These are phyloP conservation scores for Idaea straminata DNA, from an alignment of 2,888 invertebrate species.

Conservation along the genomic window DNA sequence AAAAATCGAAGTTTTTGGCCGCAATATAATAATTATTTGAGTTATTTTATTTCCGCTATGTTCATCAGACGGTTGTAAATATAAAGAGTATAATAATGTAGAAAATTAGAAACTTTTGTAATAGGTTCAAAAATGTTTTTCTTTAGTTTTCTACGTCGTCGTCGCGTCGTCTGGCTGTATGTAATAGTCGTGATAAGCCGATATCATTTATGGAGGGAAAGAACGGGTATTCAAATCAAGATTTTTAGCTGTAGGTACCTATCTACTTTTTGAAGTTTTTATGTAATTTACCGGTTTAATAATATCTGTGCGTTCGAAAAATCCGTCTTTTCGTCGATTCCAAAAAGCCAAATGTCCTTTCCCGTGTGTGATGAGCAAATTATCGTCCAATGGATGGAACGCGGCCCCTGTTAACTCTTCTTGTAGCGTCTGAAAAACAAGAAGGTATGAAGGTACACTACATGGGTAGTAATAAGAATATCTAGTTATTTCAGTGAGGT, in stretches of 20 bases:
- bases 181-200: no score
- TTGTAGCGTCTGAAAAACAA: constrained; percentile 85
- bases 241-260: no score
- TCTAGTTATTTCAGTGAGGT: no score
- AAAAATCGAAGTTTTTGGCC: constrained; percentile 5
- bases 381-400: constrained; percentile 95
- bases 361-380: constrained; percentile 94
- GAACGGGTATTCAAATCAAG: neutral
- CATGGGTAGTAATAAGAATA: no score
- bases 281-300: constrained; percentile 85
- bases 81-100: no score
- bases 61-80: no score
- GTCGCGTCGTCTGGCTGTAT: no score
- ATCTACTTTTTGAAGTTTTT: neutral
- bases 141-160: constrained; percentile 16
- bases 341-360: constrained; percentile 95
- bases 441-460: no score
- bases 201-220: constrained; percentile 22
- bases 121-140: constrained; percentile 1
- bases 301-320: constrained; percentile 93
- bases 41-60: no score
- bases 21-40: no score
- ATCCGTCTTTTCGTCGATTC: constrained; percentile 94
- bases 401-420: constrained; percentile 93
- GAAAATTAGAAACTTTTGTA: no score